phyloP scores from a whole-genome alignment of 2,888 invertebrate genomes.

The Pyrocoelia pectoralis region DNA sequence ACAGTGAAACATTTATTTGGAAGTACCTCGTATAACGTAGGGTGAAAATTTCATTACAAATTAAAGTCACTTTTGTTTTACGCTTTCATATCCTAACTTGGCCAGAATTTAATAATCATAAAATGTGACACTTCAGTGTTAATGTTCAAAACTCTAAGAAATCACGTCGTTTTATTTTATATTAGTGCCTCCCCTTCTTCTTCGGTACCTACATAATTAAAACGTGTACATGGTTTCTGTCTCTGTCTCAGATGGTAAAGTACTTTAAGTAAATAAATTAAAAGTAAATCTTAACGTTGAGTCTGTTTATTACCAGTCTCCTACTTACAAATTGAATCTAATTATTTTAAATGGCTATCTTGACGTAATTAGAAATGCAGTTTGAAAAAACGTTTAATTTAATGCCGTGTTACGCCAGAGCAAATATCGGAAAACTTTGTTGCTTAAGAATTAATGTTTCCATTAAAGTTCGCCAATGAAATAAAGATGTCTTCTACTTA shows the following conservation, averaged over 20 bases:
- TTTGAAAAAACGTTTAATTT: constrained; percentile 5
- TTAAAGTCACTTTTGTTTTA: too few relatives aligned
- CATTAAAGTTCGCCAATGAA: not conserved
- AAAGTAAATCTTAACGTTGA: not conserved
- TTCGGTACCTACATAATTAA: not conserved
- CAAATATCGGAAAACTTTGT: not conserved
- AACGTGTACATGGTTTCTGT: not conserved
- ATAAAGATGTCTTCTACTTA: not conserved
- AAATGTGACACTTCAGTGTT: too few relatives aligned
- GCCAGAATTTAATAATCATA: too few relatives aligned
- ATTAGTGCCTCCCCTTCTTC: not conserved
- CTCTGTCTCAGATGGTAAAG: not conserved
- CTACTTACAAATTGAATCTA: constrained; percentile 10
- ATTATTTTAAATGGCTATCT: constrained; percentile 4
- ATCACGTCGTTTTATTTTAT: constrained; percentile 1
- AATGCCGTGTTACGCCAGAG: not conserved
- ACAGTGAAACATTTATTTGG: too few relatives aligned
- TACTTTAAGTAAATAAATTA: not conserved
- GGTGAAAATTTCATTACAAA: too few relatives aligned
- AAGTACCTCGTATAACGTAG: too few relatives aligned
- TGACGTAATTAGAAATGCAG: constrained; percentile 5
- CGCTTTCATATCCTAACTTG: too few relatives aligned
- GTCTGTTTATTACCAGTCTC: not conserved
- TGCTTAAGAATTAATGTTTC: not conserved
- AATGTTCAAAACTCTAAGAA: not conserved